phyloP scores from a whole-genome alignment of 2,797 vertebrate species.

The Acanthurus leucopareius region DNA sequence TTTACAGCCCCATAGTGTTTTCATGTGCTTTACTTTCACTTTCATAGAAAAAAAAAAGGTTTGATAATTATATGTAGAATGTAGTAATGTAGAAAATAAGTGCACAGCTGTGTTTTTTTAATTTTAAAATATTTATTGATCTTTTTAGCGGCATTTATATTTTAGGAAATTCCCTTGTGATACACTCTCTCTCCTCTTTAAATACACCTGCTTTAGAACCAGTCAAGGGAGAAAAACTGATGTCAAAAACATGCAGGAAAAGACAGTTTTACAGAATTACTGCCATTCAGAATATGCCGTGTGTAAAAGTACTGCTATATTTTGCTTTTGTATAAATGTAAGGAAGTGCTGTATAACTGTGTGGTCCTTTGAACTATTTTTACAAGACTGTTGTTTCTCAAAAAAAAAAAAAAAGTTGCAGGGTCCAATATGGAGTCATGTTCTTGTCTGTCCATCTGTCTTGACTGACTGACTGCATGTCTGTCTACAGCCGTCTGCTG shows the following conservation, averaged over 20 bases:
- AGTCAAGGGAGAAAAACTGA: neutral
- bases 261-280: neutral
- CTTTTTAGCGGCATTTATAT: neutral
- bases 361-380: constrained; percentile 2
- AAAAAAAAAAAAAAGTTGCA: neutral
- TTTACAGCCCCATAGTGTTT: neutral
- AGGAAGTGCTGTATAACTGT: neutral
- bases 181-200: neutral
- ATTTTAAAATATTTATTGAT: neutral
- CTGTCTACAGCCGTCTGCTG: constrained; percentile 20
- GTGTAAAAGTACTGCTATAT: neutral
- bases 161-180: neutral
- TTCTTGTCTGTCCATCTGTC: constrained; percentile 1
- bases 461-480: constrained; percentile 3
- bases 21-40: neutral
- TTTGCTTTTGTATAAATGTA: neutral
- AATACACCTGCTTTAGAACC: neutral
- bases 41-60: neutral
- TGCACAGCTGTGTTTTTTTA: neutral
- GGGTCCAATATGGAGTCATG: neutral
- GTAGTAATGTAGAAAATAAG: neutral
- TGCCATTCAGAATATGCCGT: neutral
- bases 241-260: neutral
- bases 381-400: neutral
- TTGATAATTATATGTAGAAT: neutral